A percentile compares a stretch with the other conserved stretches of the same genome.
These are phyloP conservation scores for Rhysida immarginata DNA, from an alignment of 1,140 invertebrate species.

Conservation along the genomic window DNA sequence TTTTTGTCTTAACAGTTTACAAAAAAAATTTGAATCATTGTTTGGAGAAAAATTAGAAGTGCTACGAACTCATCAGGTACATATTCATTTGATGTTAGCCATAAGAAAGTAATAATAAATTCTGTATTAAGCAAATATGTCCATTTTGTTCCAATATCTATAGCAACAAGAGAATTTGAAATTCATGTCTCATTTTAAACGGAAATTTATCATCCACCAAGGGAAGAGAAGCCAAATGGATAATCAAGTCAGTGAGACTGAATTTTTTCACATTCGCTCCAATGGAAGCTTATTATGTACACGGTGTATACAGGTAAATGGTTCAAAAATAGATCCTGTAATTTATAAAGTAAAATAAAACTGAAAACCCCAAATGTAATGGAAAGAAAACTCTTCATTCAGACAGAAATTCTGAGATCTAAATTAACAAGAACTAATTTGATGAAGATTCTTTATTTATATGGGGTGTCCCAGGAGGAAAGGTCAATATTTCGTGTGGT, in stretches of 20 bases:
- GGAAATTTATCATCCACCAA: slow-evolving; percentile 83
- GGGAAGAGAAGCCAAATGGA: slow-evolving; percentile 50
- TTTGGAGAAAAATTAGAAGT: slow-evolving; percentile 94
- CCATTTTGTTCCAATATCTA: slow-evolving; percentile 10
- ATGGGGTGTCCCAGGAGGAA: too few relatives aligned
- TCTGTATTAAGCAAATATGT: not conserved
- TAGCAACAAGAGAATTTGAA: slow-evolving; percentile 95
- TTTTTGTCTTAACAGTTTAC: slow-evolving; percentile 50
- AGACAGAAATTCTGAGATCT: too few relatives aligned
- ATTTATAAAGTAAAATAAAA: too few relatives aligned
- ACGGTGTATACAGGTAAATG: slow-evolving; percentile 75
- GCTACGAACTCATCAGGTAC: slow-evolving; percentile 76
- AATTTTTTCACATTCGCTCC: slow-evolving; percentile 87
- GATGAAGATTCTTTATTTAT: too few relatives aligned
- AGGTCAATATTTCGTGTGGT: too few relatives aligned
- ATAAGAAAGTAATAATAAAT: not conserved
- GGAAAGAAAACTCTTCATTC: too few relatives aligned
- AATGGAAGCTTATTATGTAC: slow-evolving; percentile 91
- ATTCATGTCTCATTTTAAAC: slow-evolving; percentile 95
- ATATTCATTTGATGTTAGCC: not conserved
- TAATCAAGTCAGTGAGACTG: slow-evolving; percentile 34
- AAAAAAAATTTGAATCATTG: slow-evolving; percentile 92
- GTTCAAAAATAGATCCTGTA: too few relatives aligned
- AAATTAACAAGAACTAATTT: too few relatives aligned
- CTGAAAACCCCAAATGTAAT: too few relatives aligned